Percentiles rank a stretch among this genome's conserved stretches.
These are phyloP conservation scores for Diplodus puntazzo DNA, from an alignment of 2,797 vertebrate species.

Conservation along the genomic window DNA sequence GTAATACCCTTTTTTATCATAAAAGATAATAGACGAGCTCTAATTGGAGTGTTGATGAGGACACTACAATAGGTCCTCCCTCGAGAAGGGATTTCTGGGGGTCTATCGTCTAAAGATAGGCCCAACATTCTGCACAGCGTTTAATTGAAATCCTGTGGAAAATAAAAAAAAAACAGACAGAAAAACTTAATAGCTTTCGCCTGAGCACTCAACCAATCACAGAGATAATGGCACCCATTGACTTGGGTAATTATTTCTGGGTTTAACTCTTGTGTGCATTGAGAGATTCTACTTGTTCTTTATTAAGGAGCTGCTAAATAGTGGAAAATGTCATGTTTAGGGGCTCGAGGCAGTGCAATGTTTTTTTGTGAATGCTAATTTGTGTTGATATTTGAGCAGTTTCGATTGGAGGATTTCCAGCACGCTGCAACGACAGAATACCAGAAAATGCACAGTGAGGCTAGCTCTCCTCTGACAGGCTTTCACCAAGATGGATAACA, in stretches of 20 bases:
- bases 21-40: conserved; percentile 78
- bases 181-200: conserved; percentile 83
- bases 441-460: conserved; percentile 27
- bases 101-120: conserved; percentile 81
- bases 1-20: conserved; percentile 79
- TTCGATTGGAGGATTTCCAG: conserved; percentile 60
- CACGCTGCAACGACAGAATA: conserved; percentile 21
- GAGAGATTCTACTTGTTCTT: conserved; percentile 61
- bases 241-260: conserved; percentile 85
- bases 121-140: conserved; percentile 69
- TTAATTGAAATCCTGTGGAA: conserved; percentile 84
- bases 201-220: conserved; percentile 83
- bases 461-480: conserved; percentile 50
- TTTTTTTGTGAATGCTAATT: conserved; percentile 69
- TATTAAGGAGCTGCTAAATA: conserved; percentile 58
- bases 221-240: conserved; percentile 81
- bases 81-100: conserved; percentile 74
- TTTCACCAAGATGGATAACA: conserved; percentile 77
- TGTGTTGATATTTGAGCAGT: conserved; percentile 66
- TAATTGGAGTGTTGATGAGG: conserved; percentile 86
- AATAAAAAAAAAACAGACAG: conserved; percentile 63
- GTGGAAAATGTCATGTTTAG: conserved; percentile 51
- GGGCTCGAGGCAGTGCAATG: conserved; percentile 34
- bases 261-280: conserved; percentile 75
- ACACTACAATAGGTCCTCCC: conserved; percentile 79